Evolutionary conservation across 2,888 invertebrate species (phyloP).

Genomic region (Acheta domesticus): DNA sequence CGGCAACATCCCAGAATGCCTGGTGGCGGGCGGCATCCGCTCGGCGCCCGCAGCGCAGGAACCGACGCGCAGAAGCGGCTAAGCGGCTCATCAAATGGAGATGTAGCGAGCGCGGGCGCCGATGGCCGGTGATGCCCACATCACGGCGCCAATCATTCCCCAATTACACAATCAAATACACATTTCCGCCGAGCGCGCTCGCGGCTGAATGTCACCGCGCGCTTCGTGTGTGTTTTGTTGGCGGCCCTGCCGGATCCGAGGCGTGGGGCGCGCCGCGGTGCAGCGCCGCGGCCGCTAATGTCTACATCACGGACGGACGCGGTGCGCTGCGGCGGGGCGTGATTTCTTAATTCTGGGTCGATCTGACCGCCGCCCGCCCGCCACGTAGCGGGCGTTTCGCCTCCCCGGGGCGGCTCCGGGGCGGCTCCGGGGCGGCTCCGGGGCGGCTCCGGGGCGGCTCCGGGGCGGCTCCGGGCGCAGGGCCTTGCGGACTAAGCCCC

Average conservation of each 20-base stretch:
- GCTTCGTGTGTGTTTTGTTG: conserved; percentile 1
- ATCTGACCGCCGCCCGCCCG: too few species aligned
- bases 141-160: conserved; percentile 1
- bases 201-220: background rate
- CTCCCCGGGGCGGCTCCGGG: too few species aligned
- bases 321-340: too few species aligned
- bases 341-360: background rate
- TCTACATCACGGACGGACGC: background rate
- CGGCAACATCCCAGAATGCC: too few species aligned
- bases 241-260: background rate
- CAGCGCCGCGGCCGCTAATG: background rate
- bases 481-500: too few species aligned
- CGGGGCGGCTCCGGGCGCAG: too few species aligned
- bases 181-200: background rate
- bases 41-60: too few species aligned
- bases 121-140: background rate
- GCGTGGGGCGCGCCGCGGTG: background rate
- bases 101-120: background rate
- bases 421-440: too few species aligned
- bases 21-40: too few species aligned
- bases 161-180: background rate
- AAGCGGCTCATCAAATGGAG: background rate
- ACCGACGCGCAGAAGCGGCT: too few species aligned
- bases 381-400: too few species aligned
- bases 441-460: too few species aligned